A percentile compares a stretch with the other conserved stretches of the same genome.
These are phyloP conservation scores for Andrena marginata DNA, from an alignment of 2,888 invertebrate species.

Conservation along the genomic window DNA sequence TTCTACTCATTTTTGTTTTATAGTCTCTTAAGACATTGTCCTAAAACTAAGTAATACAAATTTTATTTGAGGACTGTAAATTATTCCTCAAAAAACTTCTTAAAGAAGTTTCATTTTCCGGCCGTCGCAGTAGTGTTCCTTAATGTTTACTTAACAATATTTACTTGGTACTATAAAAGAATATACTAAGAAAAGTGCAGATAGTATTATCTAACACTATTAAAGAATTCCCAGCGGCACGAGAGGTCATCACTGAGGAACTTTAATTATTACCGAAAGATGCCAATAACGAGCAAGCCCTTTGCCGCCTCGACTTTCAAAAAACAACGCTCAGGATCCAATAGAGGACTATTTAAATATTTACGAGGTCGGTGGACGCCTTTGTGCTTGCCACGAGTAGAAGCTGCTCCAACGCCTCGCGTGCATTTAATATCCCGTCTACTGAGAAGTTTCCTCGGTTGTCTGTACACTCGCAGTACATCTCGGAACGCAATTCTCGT, in stretches of 20 bases:
- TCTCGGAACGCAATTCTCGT: not conserved
- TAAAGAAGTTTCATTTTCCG: too few species aligned
- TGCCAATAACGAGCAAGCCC: not conserved
- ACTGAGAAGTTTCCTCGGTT: conserved; percentile 4
- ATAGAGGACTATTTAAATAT: conserved; percentile 46
- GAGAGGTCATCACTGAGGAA: not conserved
- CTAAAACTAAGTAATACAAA: too few species aligned
- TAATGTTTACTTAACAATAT: not conserved
- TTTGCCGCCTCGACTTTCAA: not conserved
- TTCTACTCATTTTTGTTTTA: too few species aligned
- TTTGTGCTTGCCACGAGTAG: not conserved
- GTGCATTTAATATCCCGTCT: conserved; percentile 38
- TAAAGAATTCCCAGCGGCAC: not conserved
- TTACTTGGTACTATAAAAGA: not conserved
- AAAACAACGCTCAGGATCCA: conserved; percentile 8
- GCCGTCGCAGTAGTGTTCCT: too few species aligned
- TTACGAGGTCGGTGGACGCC: conserved; percentile 21
- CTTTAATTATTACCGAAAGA: conserved; percentile 15
- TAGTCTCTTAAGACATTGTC: too few species aligned
- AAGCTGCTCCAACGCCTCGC: not conserved
- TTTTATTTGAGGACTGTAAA: too few species aligned
- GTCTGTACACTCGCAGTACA: not conserved
- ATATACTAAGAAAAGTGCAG: too few species aligned
- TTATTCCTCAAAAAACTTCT: too few species aligned
- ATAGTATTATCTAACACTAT: too few species aligned